These are phyloP conservation scores for Lottia scabra DNA, from an alignment of 2,888 invertebrate species.

Conservation along the genomic window DNA sequence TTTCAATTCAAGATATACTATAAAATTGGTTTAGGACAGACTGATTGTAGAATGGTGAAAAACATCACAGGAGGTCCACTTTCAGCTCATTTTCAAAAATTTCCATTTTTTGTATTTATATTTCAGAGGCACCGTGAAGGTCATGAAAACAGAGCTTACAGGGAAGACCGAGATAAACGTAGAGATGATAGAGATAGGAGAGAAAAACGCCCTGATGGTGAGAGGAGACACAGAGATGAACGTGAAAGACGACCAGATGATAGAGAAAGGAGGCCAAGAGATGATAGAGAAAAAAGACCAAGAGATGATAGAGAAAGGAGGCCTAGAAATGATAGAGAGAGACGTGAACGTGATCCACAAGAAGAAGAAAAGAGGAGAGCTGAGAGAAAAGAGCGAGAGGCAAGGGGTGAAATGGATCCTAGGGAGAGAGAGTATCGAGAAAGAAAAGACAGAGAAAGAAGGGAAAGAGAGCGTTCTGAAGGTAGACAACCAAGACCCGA, in stretches of 20 bases:
- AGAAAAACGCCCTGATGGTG: constrained; percentile 21
- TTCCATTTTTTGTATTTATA: too few relatives aligned
- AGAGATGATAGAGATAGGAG: constrained; percentile 9
- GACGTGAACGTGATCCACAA: constrained; percentile 23
- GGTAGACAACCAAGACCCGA: constrained; percentile 19
- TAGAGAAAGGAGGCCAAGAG: constrained; percentile 17
- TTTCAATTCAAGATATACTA: too few relatives aligned
- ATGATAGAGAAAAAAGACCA: constrained; percentile 26
- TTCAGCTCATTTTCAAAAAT: too few relatives aligned
- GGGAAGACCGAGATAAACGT: constrained; percentile 25
- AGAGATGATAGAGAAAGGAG: constrained; percentile 30
- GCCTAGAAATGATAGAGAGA: constrained; percentile 17
- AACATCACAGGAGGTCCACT: too few relatives aligned
- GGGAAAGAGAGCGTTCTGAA: constrained; percentile 15
- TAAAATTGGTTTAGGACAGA: too few relatives aligned
- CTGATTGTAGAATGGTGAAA: too few relatives aligned
- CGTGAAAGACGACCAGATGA: constrained; percentile 29
- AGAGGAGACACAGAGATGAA: constrained; percentile 24
- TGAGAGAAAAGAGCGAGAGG: constrained; percentile 8
- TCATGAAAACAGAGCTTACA: constrained; percentile 48
- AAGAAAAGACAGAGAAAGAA: background rate
- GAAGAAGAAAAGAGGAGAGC: background rate
- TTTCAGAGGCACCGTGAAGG: constrained; percentile 12
- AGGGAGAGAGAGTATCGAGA: background rate
- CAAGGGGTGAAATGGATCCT: background rate